Evolutionary conservation across 2,888 invertebrate species (phyloP).

Genomic region (Drosophila greeni): DNA sequence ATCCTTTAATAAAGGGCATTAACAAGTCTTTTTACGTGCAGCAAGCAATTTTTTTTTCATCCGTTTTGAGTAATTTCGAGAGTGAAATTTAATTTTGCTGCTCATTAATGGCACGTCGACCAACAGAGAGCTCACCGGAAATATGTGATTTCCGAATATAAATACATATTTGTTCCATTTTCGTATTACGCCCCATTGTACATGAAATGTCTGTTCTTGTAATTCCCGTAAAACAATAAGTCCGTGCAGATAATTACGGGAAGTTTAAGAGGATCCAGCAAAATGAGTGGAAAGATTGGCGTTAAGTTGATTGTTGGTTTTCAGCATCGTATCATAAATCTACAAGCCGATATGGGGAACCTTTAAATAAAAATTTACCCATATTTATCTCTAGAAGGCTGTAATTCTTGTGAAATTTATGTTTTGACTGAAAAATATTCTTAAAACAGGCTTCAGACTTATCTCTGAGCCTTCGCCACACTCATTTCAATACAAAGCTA

Average conservation of each 20-base stretch:
- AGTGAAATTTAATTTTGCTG: slow-evolving; percentile 65
- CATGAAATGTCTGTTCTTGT: slow-evolving; percentile 15
- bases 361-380: too few relatives aligned
- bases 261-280: slow-evolving; percentile 2
- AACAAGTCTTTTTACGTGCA: background rate
- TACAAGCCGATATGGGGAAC: slow-evolving; percentile 38
- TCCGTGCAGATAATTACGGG: slow-evolving; percentile 15
- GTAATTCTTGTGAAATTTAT: slow-evolving; percentile 1
- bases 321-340: background rate
- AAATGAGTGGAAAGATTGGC: background rate
- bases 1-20: slow-evolving; percentile 3
- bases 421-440: slow-evolving; percentile 8
- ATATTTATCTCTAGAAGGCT: background rate
- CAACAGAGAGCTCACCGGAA: slow-evolving; percentile 52
- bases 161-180: slow-evolving; percentile 47
- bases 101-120: slow-evolving; percentile 62
- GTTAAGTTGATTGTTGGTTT: background rate
- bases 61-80: slow-evolving; percentile 56
- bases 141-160: slow-evolving; percentile 70
- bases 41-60: slow-evolving; percentile 20
- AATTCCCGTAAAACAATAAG: slow-evolving; percentile 21
- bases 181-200: slow-evolving; percentile 2
- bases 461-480: slow-evolving; percentile 1
- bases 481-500: slow-evolving; percentile 13
- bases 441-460: slow-evolving; percentile 6